Base-by-base conservation (phyloP, 2,113 vertebrate species). In the Otus sunia region DNA sequence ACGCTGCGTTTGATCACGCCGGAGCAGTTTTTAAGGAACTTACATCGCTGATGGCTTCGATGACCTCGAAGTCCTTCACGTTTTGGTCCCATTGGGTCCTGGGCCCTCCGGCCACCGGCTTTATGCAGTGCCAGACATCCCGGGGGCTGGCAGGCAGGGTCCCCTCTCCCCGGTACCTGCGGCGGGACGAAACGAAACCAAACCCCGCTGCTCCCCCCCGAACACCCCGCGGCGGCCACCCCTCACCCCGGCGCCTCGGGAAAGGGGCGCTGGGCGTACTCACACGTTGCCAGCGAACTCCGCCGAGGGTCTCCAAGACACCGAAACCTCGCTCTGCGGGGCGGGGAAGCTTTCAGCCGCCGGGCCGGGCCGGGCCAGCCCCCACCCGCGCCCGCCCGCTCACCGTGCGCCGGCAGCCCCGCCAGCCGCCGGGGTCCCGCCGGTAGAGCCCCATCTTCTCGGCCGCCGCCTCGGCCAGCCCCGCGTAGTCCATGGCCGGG, bases 1-100 rank as follows among this genome's bases (percentile, higher is more conserved):
- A 34, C 0, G 8, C 39, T 3, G 34, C 30, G 2, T 5, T 18
- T 18, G 10, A 14, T 1, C 8, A 1, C 4, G 1, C 14, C 41
- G 1, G 15, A 13, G 3, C 4, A 2, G 15, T 5, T 53, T 55
- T 8, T 4, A 16, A 34, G 30, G 43, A 32, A 97, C 99, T 97
- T 93, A 99, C 99, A 67, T 99, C 97, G 7, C 93, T 98, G 82
- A 99, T 64, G 74, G 95, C 94, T 86, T 99, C 98, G 66, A 99
- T 34, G 10, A 99, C 95, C 94, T 99, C 98, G 45, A 99, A 99
- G 67, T 96, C 97, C 58, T 98, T 98, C 62, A 99, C 99, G 5
- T 99, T 99, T 75, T 98, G 98, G 96, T 99, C 99, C 99, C 99
- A 99, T 82, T 98, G 98, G 45, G 98, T 98, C 56, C 99, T 92